Evolutionary conservation across 2,888 invertebrate genomes (phyloP), one percentile per base, ranked within the genome.

Genomic region (Ethmia dodecea): DNA sequence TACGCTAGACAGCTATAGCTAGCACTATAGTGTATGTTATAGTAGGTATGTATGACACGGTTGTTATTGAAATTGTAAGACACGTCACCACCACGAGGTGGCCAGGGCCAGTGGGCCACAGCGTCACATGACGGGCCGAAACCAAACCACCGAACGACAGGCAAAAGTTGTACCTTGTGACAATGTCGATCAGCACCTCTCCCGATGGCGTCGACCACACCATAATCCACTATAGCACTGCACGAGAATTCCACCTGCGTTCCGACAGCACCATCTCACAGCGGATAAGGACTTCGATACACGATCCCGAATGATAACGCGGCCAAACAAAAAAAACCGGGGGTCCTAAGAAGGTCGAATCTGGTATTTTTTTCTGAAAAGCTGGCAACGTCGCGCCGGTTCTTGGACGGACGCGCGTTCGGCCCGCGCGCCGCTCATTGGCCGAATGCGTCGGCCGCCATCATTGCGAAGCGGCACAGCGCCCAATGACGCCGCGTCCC

Each of bases 331-430:
- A 83, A 76, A 77, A 76, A 81, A 84, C 81, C 72, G 67, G 74
- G 68, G 72, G 84, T 80, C 83, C 84, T 72, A 83, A 83, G 83
- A 84, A 83, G 84, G 83, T 84, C 83, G 84, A 84, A 83, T 83
- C 79, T 79, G 79, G 78, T 83, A 70, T 76, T 81, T 83, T 79
- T 84, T 81, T 78, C 67, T 68, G 66, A 65, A 72, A 72, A 83
- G 77, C 79, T 83, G 81, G 84, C 84, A 84, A 83, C 84, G 81
- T 78, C 81, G 83, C 83, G 50, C 58, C 60, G 59, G 60, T 67
- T 54, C 70, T 62, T 67, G 71, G 70, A 74, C 77, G 77, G 73
- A 80, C 84, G 79, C 77, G 83, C 84, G 84, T 84, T 80, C 77
- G 60, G 66, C 72, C 66, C 72, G 74, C 80, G 74, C 66, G 66